Conservation (phyloP, 2,888 invertebrate species). For the Trypoxylon attenuatum region DNA sequence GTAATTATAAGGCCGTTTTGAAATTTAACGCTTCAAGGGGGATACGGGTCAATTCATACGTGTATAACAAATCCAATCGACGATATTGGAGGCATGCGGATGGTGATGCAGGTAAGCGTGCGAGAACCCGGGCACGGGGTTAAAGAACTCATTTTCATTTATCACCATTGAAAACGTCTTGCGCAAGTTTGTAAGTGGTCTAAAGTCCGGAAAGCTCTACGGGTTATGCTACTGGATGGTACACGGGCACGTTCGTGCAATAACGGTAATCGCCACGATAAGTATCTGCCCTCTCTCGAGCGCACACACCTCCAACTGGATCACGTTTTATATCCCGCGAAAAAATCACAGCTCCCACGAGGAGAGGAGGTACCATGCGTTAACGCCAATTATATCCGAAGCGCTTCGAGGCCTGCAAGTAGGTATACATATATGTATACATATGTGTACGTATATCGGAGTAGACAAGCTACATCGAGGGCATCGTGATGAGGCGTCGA, state of each 20-base stretch:
- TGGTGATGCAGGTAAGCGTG: too few relatives aligned
- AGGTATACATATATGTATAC: too few relatives aligned
- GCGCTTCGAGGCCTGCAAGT: too few relatives aligned
- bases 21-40: too few relatives aligned
- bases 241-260: conserved; percentile 55
- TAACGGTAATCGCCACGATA: conserved; percentile 57
- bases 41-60: too few relatives aligned
- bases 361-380: too few relatives aligned
- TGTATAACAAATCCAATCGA: too few relatives aligned
- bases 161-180: conserved; percentile 51
- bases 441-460: too few relatives aligned
- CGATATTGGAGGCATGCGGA: too few relatives aligned
- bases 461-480: conserved; percentile 30
- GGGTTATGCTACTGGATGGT: conserved; percentile 53
- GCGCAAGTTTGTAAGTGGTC: conserved; percentile 50
- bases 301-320: conserved; percentile 18
- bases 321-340: conserved; percentile 21
- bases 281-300: conserved; percentile 44
- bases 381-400: too few relatives aligned
- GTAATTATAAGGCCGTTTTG: too few relatives aligned
- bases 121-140: not conserved
- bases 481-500: conserved; percentile 4
- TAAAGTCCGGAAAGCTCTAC: conserved; percentile 47
- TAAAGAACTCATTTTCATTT: conserved; percentile 52
- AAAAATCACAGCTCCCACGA: conserved; percentile 41